These are phyloP conservation scores for Sigmodon hispidus DNA, from an alignment of 2,113 vertebrate genomes.

Conservation along the genomic window DNA sequence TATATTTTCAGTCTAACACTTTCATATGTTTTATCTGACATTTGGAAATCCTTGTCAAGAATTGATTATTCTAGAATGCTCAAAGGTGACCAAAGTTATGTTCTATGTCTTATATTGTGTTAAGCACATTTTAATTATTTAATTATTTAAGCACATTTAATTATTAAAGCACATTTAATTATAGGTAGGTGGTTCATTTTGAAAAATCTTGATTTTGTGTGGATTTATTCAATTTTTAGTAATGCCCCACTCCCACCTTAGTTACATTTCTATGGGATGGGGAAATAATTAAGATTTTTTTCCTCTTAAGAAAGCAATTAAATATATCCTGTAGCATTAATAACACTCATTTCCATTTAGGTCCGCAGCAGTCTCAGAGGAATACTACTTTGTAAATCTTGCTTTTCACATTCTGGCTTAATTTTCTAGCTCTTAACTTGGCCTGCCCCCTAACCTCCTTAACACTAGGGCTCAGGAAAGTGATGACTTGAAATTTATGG, in stretches of 20 bases:
- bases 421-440: conserved; percentile 69
- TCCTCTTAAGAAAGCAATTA: background rate
- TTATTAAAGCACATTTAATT: too few species aligned
- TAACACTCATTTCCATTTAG: background rate
- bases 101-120: background rate
- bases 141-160: too few species aligned
- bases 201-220: conserved; percentile 5
- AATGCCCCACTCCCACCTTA: background rate
- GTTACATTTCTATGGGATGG: background rate
- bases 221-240: background rate
- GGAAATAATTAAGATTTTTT: background rate
- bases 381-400: conserved; percentile 49
- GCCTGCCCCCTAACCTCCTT: conserved; percentile 71
- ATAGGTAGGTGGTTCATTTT: background rate
- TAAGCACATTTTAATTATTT: background rate
- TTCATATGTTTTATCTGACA: background rate
- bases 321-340: background rate
- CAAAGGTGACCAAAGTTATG: background rate
- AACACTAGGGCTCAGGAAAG: conserved; percentile 79
- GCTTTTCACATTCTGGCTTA: conserved; percentile 61
- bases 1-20: background rate
- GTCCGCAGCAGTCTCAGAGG: background rate
- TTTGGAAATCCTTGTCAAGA: background rate
- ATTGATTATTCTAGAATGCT: background rate
- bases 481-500: conserved; percentile 79